Conservation (phyloP, 1,140 invertebrate genomes). For the Aphis craccivora region DNA sequence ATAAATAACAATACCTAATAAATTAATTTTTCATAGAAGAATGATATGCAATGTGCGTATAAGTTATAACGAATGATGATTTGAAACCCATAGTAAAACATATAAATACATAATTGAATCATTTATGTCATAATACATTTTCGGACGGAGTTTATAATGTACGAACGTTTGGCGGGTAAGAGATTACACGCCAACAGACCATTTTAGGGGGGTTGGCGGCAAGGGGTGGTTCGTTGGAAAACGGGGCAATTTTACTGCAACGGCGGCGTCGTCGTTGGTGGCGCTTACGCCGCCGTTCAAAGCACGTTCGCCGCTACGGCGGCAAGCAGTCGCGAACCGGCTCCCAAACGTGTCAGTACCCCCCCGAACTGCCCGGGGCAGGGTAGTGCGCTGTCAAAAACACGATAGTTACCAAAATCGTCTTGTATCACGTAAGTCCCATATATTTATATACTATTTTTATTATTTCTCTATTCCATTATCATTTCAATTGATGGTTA, state of each 20-base stretch:
- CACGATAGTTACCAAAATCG: background rate
- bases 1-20: too few species aligned
- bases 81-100: background rate
- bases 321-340: conserved; percentile 39
- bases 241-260: background rate
- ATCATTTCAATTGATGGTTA: background rate
- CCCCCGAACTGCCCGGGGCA: background rate
- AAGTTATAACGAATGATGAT: too few species aligned
- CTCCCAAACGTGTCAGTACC: conserved; percentile 29
- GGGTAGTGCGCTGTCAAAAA: background rate
- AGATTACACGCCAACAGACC: background rate
- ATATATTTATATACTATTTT: background rate
- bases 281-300: background rate
- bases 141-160: background rate
- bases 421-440: background rate
- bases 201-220: background rate
- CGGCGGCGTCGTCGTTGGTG: conserved; percentile 21
- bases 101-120: background rate
- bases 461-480: background rate
- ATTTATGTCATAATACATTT: background rate
- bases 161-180: background rate
- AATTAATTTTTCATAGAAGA: too few species aligned
- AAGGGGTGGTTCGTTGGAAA: background rate
- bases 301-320: background rate
- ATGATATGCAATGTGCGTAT: too few species aligned